Evolutionary conservation across 2,888 invertebrate genomes (phyloP), one percentile per base, ranked within the genome.

Genomic region (Chrysolina oricalcia): DNA sequence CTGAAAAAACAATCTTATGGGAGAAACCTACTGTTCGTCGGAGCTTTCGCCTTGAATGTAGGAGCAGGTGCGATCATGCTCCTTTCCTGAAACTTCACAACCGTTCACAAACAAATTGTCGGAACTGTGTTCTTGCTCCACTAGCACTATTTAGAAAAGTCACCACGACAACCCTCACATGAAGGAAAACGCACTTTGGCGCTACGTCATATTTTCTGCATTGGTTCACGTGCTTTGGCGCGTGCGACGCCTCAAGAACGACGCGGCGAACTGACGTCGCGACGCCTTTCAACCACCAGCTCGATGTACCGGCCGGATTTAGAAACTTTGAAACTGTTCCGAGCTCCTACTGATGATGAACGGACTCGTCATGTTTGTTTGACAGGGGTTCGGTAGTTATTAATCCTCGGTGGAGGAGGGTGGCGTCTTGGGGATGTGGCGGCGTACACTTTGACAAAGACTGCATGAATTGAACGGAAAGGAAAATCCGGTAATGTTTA

Each of bases 41-140:
- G 92, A 78, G 95, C 93, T 87, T 93, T 94, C 85, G 95, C 95
- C 90, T 95, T 95, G 91, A 95, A 96, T 88, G 93, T 94, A 83
- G 95, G 95, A 83, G 93, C 77, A 21, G 85, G 85, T 0, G 85
- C 79, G 40, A 82, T 84, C 85, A 85, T 85, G 63, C 21, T 56
- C 59, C 56, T 13, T 17, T 4, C n/a, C 46, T 6, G 40, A 35
- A 35, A 35, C 4, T 35, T 35, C 35, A 35, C 35, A 35, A 35
- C 35, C 4, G 35, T 35, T 35, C 35, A 35, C 35, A 35, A 35
- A 35, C 35, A 35, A 35, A 35, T 6, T 8, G 8, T 8, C 35
- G 8, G 35, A 6, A 6, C 8, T 35, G 0, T 35, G 6, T 8
- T 35, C 8, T 35, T 2, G 27, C 3, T 35, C 6, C 35, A 35